Conservation (phyloP, 2,113 vertebrate genomes). For the Mixornis gularis region DNA sequence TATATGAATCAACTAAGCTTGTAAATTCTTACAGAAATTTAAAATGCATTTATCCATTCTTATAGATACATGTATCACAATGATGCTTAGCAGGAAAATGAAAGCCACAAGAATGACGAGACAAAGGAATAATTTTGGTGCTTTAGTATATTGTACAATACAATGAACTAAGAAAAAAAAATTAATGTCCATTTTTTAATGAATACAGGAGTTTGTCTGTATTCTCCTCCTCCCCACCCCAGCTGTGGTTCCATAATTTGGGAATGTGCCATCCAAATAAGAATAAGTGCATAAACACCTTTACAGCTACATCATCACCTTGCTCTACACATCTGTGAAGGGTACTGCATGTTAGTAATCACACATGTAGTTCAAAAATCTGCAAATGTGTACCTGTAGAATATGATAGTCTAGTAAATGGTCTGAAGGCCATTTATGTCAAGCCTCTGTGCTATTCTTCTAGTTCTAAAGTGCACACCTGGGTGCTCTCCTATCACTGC, state of each 20-base stretch:
- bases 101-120: not conserved
- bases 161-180: not conserved
- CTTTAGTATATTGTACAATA: not conserved
- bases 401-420: not conserved
- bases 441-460: not conserved
- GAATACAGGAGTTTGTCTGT: not conserved
- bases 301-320: not conserved
- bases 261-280: not conserved
- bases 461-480: not conserved
- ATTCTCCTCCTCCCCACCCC: not conserved
- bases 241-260: not conserved
- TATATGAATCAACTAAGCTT: not conserved
- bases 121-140: not conserved
- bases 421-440: not conserved
- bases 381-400: not conserved
- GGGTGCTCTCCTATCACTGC: not conserved
- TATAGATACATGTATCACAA: accelerated
- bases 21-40: not conserved
- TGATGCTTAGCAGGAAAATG: not conserved
- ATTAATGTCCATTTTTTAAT: not conserved
- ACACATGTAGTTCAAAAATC: not conserved
- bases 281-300: not conserved
- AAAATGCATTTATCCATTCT: not conserved
- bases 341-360: not conserved
- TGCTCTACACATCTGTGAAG: not conserved